Percentiles rank a stretch among this genome's conserved stretches.
These are phyloP conservation scores for Momotus momota DNA, from an alignment of 2,797 vertebrate species.

Conservation along the genomic window DNA sequence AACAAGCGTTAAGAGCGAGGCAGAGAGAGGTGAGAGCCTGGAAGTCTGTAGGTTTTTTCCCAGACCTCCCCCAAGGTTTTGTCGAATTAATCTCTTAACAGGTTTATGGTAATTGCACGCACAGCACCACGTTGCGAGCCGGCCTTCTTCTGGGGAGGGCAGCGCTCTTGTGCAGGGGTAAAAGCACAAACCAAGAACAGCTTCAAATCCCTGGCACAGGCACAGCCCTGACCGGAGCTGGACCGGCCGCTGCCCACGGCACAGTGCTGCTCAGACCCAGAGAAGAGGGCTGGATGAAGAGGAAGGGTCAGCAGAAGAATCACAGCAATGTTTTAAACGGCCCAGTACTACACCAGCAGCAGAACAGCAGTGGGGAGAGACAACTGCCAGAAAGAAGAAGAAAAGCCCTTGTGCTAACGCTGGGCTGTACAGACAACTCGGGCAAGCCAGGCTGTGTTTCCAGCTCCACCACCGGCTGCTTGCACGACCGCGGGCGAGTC, in stretches of 20 bases:
- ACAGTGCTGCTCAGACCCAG: no score
- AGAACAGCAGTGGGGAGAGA: background rate
- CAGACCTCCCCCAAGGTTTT: background rate
- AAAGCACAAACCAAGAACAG: background rate
- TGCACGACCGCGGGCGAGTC: background rate
- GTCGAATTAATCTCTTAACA: conserved; percentile 58
- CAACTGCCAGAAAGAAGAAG: background rate
- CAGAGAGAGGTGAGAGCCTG: conserved; percentile 27
- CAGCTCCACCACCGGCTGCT: no score
- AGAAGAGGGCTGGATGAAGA: no score
- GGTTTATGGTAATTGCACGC: conserved; percentile 37
- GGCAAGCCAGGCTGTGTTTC: no score
- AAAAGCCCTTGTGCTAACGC: background rate
- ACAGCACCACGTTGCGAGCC: background rate
- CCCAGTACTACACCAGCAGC: background rate
- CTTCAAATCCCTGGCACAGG: background rate
- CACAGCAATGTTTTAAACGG: background rate
- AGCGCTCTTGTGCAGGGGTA: background rate
- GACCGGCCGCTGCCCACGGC: background rate
- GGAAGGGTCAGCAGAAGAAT: background rate
- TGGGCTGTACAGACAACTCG: rapidly evolving
- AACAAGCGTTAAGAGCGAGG: background rate
- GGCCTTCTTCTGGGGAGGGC: background rate
- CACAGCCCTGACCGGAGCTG: background rate
- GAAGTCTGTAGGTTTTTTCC: conserved; percentile 3